Evolutionary conservation across 2,888 invertebrate genomes (phyloP), one percentile per base, ranked within the genome.

Genomic region (Linyphia triangularis): DNA sequence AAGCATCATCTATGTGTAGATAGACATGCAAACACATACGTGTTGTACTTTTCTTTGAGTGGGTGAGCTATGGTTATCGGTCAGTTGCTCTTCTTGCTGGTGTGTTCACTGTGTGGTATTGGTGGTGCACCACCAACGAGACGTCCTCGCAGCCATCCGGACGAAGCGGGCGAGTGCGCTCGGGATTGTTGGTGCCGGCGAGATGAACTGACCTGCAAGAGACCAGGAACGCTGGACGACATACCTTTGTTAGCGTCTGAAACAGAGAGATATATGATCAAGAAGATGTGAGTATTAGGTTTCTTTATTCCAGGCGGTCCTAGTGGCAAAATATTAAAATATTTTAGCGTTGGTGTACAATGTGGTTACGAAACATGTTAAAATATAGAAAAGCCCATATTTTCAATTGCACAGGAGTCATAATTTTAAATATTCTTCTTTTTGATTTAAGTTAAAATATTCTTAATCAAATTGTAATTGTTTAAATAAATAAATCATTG

Each of bases 221-320:
- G 90, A 37, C 24, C 79, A 13, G 72, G 85, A 37, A 82, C 85
- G 16, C 59, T 90, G 65, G 72, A 82, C 24, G 57, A 88, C 13
- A 82, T 90, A 26, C 90, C 90, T 9, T 43, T 89, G 16, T 30
- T 90, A 43, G 10, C 63, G 33, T 57, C 77, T 0, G 67, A 73
- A 61, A 67, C 28, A 19, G 90, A 90, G 13, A 69, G 89, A 43
- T 4, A 33, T 6, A 69, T 67, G 69, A 89, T 90, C 19, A 83
- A 82, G 4, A 84, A 89, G 83, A 90, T 90, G 90, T 90, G 83
- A 90, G 90, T 82, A n/a, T 22, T 61, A 4, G 16, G 1, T 37
- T 16, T 59, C 28, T 28, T 78, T 37, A 13, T 75, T 33, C 16
- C 6, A 0, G 13, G 3, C 9, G 16, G n/a, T n/a, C n/a, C n/a